Conservation (phyloP, 2,888 invertebrate genomes). For the Ochlodes sylvanus region DNA sequence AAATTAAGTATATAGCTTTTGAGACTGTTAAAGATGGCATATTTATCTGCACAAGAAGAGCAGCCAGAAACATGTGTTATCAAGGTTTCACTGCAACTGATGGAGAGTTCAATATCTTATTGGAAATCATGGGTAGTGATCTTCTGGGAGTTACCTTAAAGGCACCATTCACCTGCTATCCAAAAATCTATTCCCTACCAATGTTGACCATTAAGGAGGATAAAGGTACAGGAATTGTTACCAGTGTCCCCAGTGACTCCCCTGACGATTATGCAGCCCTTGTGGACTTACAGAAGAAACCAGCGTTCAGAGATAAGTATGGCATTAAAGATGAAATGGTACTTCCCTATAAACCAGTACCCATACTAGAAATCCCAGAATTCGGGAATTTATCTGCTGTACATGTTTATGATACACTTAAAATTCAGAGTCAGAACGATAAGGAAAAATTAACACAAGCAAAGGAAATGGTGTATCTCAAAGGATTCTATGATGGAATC, state of each 20-base stretch:
- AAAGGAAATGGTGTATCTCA: conserved; percentile 97
- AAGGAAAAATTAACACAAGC: conserved; percentile 96
- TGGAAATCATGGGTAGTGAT: conserved; percentile 89
- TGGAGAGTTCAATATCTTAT: conserved; percentile 90
- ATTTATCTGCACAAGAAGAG: conserved; percentile 93
- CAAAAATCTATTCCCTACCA: conserved; percentile 95
- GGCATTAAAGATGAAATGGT: conserved; percentile 91
- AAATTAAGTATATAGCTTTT: conserved; percentile 96
- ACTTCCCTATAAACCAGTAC: conserved; percentile 87
- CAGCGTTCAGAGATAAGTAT: conserved; percentile 96
- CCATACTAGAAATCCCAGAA: conserved; percentile 96
- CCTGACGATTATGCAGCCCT: conserved; percentile 99
- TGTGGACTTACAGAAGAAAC: conserved; percentile 97
- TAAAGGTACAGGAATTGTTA: conserved; percentile 99
- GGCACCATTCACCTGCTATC: conserved; percentile 94
- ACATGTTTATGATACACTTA: conserved; percentile 92
- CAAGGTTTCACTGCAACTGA: conserved; percentile 95
- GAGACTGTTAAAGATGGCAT: conserved; percentile 89
- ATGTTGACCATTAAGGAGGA: conserved; percentile 99
- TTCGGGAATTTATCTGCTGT: conserved; percentile 95
- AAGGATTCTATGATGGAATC: conserved; percentile 98
- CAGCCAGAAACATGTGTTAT: conserved; percentile 98
- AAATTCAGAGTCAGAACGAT: conserved; percentile 99
- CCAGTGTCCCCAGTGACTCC: conserved; percentile 99
- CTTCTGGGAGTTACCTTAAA: conserved; percentile 93